phyloP scores from a whole-genome alignment of 2,888 invertebrate species.

The Gryllus longicercus region DNA sequence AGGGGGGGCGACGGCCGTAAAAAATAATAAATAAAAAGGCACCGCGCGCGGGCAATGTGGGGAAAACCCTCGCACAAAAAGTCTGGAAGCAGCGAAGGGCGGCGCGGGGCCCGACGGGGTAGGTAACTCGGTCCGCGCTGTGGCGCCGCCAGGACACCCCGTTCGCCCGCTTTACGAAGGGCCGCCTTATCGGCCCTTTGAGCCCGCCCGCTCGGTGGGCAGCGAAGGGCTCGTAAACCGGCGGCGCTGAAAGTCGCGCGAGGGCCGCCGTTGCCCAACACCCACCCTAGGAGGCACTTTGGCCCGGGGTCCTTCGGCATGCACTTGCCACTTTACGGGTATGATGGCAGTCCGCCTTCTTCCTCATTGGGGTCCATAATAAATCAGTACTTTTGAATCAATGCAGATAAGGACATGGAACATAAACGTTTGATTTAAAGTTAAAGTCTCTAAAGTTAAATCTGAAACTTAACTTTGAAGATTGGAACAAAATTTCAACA shows the following conservation, averaged over 20 bases:
- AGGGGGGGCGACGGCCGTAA: not conserved
- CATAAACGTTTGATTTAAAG: too few species aligned
- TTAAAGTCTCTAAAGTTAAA: too few species aligned
- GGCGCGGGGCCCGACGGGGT: not conserved
- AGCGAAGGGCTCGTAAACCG: not conserved
- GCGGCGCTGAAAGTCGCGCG: not conserved
- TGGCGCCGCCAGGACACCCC: not conserved
- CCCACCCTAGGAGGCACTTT: too few species aligned
- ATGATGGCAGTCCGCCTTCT: too few species aligned
- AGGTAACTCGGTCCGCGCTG: not conserved
- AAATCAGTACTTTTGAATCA: too few species aligned
- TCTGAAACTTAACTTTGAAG: too few species aligned
- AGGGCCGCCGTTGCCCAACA: not conserved
- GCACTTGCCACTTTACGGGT: too few species aligned
- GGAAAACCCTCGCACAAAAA: not conserved
- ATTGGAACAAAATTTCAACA: too few species aligned
- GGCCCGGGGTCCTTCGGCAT: too few species aligned
- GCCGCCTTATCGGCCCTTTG: not conserved
- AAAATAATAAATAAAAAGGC: conserved; percentile 9
- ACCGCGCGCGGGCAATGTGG: not conserved
- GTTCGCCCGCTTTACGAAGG: not conserved
- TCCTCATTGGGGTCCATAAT: too few species aligned
- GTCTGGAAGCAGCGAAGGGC: not conserved
- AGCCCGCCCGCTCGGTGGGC: not conserved
- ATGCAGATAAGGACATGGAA: too few species aligned